These are phyloP conservation scores for Azorinus chamasolen DNA, from an alignment of 2,888 invertebrate genomes.

Conservation along the genomic window DNA sequence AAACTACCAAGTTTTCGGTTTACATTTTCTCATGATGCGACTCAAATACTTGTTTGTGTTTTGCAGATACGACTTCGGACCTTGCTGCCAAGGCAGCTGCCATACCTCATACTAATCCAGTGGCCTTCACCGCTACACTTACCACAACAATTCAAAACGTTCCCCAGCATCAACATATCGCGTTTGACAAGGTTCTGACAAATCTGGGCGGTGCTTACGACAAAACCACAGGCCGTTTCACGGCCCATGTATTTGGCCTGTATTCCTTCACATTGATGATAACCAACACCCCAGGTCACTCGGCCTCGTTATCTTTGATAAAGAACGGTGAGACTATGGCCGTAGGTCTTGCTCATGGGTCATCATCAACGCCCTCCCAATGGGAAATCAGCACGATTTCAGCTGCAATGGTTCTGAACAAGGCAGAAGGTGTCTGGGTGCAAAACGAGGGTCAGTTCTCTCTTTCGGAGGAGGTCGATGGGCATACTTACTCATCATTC, in stretches of 20 bases:
- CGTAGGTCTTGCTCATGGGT: slow-evolving; percentile 37
- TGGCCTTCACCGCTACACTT: slow-evolving; percentile 50
- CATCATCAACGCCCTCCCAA: slow-evolving; percentile 7
- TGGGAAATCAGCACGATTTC: slow-evolving; percentile 44
- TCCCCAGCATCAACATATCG: slow-evolving; percentile 34
- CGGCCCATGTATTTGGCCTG: slow-evolving; percentile 38
- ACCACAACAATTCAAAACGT: slow-evolving; percentile 36
- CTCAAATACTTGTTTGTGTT: no score
- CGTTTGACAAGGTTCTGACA: slow-evolving; percentile 41
- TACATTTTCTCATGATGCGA: no score
- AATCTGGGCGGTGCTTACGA: slow-evolving; percentile 44
- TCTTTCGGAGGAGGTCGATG: slow-evolving; percentile 37
- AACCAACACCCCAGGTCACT: slow-evolving; percentile 41
- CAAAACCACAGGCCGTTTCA: slow-evolving; percentile 26
- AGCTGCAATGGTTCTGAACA: slow-evolving; percentile 21
- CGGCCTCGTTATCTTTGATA: slow-evolving; percentile 32
- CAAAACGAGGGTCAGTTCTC: slow-evolving; percentile 51
- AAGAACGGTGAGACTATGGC: slow-evolving; percentile 29
- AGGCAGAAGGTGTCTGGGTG: slow-evolving; percentile 49
- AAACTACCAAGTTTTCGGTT: no score
- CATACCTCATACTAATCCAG: slow-evolving; percentile 15
- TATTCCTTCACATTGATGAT: slow-evolving; percentile 46
- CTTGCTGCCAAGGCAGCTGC: slow-evolving; percentile 33
- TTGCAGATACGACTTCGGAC: slow-evolving; percentile 36
- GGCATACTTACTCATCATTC: slow-evolving; percentile 44